Evolutionary conservation across 1,140 invertebrate genomes (phyloP).

Genomic region (Microplitis mediator): DNA sequence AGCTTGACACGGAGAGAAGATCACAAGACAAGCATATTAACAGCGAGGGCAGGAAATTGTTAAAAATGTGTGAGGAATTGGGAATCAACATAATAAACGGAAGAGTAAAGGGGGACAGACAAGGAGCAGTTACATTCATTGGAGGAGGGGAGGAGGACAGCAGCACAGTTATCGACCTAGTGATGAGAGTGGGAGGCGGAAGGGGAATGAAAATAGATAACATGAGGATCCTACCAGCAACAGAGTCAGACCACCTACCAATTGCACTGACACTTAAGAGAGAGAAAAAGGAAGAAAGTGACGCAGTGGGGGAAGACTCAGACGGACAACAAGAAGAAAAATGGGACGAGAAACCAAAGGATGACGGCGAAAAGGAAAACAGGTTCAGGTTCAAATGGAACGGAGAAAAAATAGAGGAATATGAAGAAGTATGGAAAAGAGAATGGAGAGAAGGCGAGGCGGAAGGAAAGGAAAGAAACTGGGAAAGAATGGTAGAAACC

Average conservation of each 20-base stretch:
- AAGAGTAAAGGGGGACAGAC: neutral
- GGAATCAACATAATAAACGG: neutral
- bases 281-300: neutral
- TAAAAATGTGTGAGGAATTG: neutral
- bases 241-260: slow-evolving; percentile 4
- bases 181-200: neutral
- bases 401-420: too few species aligned
- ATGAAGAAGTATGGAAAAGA: too few species aligned
- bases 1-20: neutral
- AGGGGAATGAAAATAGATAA: neutral
- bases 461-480: too few species aligned
- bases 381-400: too few species aligned
- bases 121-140: neutral
- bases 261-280: neutral
- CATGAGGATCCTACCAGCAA: neutral
- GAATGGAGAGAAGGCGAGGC: too few species aligned
- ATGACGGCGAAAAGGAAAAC: too few species aligned
- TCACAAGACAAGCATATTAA: slow-evolving; percentile 20
- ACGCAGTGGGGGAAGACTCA: neutral
- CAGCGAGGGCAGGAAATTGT: slow-evolving; percentile 21
- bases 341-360: too few species aligned
- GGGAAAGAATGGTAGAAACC: too few species aligned
- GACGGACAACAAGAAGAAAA: too few species aligned
- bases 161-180: neutral
- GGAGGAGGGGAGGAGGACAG: neutral